phyloP scores from a whole-genome alignment of 2,797 vertebrate genomes.

The Chiloscyllium punctatum region DNA sequence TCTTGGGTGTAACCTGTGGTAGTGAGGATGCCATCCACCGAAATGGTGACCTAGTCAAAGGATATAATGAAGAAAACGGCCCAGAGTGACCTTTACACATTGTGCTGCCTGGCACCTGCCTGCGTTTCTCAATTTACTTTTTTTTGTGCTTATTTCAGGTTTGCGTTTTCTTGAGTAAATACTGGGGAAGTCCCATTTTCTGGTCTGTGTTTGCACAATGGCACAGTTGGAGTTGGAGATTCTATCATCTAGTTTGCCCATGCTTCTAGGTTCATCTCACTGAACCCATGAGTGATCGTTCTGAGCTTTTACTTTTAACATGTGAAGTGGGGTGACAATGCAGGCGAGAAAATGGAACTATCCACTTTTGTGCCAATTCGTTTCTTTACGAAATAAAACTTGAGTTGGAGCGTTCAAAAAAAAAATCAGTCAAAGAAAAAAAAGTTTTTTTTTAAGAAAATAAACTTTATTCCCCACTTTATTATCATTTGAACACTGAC shows the following conservation, averaged over 20 bases:
- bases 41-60: slow-evolving; percentile 86
- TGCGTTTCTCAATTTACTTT: neutral
- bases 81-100: slow-evolving; percentile 56
- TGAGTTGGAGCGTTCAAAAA: slow-evolving; percentile 44
- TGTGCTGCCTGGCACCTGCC: slow-evolving; percentile 22
- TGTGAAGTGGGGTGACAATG: slow-evolving; percentile 36
- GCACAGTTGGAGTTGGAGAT: neutral
- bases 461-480: slow-evolving; percentile 47
- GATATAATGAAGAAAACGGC: slow-evolving; percentile 50
- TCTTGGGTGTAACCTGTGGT: slow-evolving; percentile 97
- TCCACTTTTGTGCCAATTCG: slow-evolving; percentile 48
- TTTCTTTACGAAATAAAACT: neutral
- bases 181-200: slow-evolving; percentile 62
- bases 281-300: neutral
- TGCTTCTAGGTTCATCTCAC: neutral
- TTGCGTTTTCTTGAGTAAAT: slow-evolving; percentile 35
- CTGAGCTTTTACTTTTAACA: neutral
- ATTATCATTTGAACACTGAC: slow-evolving; percentile 60
- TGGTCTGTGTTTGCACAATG: slow-evolving; percentile 55
- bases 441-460: slow-evolving; percentile 61
- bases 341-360: slow-evolving; percentile 71
- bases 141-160: slow-evolving; percentile 47
- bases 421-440: slow-evolving; percentile 71
- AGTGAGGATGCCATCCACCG: slow-evolving; percentile 94
- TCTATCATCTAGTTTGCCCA: neutral